A percentile compares a stretch with the other conserved stretches of the same genome.
Conservation (phyloP, 2,113 vertebrate species). For the Odobenus rosmarus region DNA sequence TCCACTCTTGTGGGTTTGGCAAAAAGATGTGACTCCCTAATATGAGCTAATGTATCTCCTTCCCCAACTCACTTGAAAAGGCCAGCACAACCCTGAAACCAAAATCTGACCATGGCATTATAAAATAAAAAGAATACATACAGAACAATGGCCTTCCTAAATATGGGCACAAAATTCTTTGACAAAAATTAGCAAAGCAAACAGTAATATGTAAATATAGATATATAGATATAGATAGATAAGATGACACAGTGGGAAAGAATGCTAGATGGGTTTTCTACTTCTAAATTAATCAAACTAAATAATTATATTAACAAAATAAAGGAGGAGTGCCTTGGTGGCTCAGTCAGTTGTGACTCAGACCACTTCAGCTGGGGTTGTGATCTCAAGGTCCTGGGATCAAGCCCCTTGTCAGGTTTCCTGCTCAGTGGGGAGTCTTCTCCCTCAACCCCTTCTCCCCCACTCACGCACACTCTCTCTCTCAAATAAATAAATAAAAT, state of each 20-base stretch:
- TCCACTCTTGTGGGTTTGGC: fast-evolving
- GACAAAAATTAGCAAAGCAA: neutral
- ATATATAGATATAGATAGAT: neutral
- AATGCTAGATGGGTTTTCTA: neutral
- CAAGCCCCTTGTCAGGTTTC: too few relatives aligned
- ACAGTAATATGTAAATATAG: neutral
- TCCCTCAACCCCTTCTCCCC: too few relatives aligned
- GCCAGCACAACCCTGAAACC: neutral
- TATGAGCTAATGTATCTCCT: neutral
- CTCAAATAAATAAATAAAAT: too few relatives aligned
- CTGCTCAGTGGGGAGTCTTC: too few relatives aligned
- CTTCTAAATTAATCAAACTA: neutral
- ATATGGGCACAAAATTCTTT: neutral
- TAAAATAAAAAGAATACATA: neutral
- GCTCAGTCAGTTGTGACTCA: too few relatives aligned
- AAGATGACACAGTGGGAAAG: neutral
- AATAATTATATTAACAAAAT: neutral
- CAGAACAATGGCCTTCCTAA: neutral
- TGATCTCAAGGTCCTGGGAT: too few relatives aligned
- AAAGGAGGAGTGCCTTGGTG: neutral
- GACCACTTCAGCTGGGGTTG: too few relatives aligned
- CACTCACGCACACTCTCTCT: too few relatives aligned
- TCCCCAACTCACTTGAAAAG: neutral
- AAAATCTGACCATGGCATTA: neutral
- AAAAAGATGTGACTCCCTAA: neutral